phyloP scores from a whole-genome alignment of 2,113 vertebrate genomes.

The Talpa occidentalis region DNA sequence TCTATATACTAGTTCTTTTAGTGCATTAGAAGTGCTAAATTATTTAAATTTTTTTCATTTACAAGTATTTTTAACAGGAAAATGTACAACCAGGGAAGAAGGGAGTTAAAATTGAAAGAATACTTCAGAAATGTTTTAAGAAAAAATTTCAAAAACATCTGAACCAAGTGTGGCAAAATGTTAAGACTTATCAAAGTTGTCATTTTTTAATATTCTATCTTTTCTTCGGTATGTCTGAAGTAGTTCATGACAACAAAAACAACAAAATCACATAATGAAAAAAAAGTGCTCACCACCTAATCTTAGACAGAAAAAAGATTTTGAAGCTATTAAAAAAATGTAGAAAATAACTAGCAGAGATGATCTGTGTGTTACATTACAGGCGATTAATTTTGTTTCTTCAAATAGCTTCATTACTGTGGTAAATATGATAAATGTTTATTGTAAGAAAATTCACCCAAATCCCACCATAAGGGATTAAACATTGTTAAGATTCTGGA shows the following conservation, averaged over 20 bases:
- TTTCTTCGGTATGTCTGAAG: not conserved
- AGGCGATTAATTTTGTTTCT: not conserved
- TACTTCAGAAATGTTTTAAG: not conserved
- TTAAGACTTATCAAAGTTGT: not conserved
- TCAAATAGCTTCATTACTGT: slow-evolving; percentile 6
- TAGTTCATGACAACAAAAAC: slow-evolving; percentile 1
- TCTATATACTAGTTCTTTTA: not conserved
- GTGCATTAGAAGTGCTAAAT: not conserved
- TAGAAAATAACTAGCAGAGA: slow-evolving; percentile 6
- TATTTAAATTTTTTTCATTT: not conserved
- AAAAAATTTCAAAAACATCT: slow-evolving; percentile 14
- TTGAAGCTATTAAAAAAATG: not conserved
- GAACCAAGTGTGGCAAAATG: not conserved
- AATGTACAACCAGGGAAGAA: not conserved
- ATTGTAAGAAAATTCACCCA: not conserved
- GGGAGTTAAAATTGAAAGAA: not conserved
- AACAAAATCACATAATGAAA: slow-evolving; percentile 9
- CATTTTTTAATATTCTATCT: slow-evolving; percentile 10
- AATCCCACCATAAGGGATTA: not conserved
- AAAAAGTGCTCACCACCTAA: not conserved
- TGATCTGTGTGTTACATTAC: not conserved
- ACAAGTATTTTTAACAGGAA: not conserved
- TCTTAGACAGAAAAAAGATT: not conserved
- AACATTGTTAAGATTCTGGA: not conserved
- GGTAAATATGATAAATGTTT: slow-evolving; percentile 2